Evolutionary conservation across 2,888 invertebrate genomes (phyloP).

Genomic region (Chelonus formosanus): DNA sequence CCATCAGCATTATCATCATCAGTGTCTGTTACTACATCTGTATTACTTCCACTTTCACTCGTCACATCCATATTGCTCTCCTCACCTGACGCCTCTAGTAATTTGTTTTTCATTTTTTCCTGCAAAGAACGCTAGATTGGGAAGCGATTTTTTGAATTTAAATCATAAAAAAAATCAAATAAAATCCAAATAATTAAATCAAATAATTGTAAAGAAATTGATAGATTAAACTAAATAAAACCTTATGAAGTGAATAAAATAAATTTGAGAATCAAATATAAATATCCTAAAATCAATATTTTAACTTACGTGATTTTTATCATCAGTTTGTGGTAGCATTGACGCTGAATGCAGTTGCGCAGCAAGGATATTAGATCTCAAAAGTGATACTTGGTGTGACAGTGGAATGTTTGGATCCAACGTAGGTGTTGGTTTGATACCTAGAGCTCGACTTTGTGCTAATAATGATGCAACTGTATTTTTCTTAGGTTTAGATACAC

Average conservation of each 20-base stretch:
- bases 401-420: conserved; percentile 69
- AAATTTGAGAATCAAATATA: neutral
- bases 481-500: conserved; percentile 91
- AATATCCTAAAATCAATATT: neutral
- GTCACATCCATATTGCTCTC: conserved; percentile 64
- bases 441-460: conserved; percentile 86
- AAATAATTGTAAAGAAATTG: neutral
- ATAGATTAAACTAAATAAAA: neutral
- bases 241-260: neutral
- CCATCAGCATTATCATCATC: conserved; percentile 63
- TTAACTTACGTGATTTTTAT: conserved; percentile 56
- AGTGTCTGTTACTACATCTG: conserved; percentile 61
- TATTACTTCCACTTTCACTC: conserved; percentile 63
- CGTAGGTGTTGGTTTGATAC: conserved; percentile 76
- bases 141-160: conserved; percentile 31
- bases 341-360: conserved; percentile 68
- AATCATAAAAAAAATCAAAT: conserved; percentile 51
- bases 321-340: conserved; percentile 54
- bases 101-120: conserved; percentile 64
- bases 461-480: conserved; percentile 89
- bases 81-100: conserved; percentile 62
- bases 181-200: neutral
- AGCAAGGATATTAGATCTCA: conserved; percentile 72
- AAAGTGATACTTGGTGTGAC: conserved; percentile 69
- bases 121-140: conserved; percentile 60